A percentile compares a stretch with the other conserved stretches of the same genome.
These are phyloP conservation scores for Larimichthys crocea DNA, from an alignment of 2,113 vertebrate species.

Conservation along the genomic window DNA sequence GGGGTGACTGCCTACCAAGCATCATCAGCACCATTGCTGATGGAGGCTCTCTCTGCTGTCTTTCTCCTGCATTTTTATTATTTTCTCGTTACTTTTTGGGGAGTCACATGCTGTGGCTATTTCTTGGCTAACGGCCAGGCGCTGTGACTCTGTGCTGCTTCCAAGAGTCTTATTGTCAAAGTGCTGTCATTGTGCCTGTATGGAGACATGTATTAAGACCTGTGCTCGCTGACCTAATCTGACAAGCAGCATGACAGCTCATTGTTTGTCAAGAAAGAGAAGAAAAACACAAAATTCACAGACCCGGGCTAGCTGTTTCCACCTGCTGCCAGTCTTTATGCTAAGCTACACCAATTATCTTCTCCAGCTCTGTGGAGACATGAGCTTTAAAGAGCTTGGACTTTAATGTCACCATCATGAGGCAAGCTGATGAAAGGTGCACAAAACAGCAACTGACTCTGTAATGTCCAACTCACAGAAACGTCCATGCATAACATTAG, in stretches of 20 bases:
- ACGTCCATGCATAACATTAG: neutral
- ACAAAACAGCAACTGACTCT: neutral
- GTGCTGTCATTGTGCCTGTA: neutral
- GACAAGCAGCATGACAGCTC: neutral
- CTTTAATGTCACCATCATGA: neutral
- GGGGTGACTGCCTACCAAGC: conserved; percentile 33
- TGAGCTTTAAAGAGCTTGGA: neutral
- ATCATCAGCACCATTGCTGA: neutral
- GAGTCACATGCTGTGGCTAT: neutral
- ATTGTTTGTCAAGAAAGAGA: neutral
- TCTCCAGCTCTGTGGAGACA: neutral
- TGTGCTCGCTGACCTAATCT: neutral
- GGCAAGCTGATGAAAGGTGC: neutral
- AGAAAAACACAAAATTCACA: neutral
- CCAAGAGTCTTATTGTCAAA: neutral
- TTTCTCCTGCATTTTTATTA: neutral
- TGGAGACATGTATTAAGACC: neutral
- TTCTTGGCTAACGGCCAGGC: neutral
- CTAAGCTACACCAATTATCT: neutral
- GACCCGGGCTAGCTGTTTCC: neutral
- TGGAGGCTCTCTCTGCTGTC: neutral
- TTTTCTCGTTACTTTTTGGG: neutral
- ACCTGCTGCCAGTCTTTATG: neutral
- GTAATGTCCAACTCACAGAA: neutral
- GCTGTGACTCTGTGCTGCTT: neutral